A percentile compares a stretch with the other conserved stretches of the same genome.
Conservation (phyloP, 2,113 vertebrate genomes). For the Vombatus ursinus region DNA sequence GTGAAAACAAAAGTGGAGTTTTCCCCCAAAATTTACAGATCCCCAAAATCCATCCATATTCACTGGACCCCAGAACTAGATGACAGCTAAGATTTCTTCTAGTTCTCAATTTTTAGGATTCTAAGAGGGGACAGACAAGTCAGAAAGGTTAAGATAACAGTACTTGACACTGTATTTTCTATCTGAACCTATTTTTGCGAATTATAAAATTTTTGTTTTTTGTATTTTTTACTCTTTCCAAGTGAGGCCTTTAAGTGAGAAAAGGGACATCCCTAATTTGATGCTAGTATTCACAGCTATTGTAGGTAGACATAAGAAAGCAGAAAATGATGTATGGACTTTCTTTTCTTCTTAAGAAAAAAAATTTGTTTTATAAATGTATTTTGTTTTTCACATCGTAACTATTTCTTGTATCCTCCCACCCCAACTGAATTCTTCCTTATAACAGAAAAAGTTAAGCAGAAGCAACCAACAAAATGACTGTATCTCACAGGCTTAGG, state of each 20-base stretch:
- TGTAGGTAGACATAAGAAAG: constrained; percentile 30
- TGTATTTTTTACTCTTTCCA: neutral
- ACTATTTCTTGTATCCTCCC: neutral
- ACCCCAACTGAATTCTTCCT: neutral
- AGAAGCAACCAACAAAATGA: neutral
- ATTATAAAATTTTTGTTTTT: neutral
- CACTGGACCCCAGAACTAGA: neutral
- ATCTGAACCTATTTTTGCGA: neutral
- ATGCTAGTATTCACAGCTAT: neutral
- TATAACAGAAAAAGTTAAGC: neutral
- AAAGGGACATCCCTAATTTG: constrained; percentile 12
- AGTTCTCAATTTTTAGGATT: neutral
- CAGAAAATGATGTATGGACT: neutral
- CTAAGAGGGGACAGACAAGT: neutral
- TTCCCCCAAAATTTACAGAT: neutral
- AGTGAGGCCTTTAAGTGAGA: constrained; percentile 1
- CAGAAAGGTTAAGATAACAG: neutral
- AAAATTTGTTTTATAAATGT: neutral
- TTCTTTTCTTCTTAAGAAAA: neutral
- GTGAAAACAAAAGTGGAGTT: neutral
- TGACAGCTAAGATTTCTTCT: neutral
- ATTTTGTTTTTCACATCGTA: neutral
- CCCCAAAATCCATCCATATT: neutral
- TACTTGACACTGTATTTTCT: neutral
- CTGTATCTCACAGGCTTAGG: neutral